These are phyloP conservation scores for Drosophila flavopinicola DNA, from an alignment of 2,888 invertebrate genomes.

Conservation along the genomic window DNA sequence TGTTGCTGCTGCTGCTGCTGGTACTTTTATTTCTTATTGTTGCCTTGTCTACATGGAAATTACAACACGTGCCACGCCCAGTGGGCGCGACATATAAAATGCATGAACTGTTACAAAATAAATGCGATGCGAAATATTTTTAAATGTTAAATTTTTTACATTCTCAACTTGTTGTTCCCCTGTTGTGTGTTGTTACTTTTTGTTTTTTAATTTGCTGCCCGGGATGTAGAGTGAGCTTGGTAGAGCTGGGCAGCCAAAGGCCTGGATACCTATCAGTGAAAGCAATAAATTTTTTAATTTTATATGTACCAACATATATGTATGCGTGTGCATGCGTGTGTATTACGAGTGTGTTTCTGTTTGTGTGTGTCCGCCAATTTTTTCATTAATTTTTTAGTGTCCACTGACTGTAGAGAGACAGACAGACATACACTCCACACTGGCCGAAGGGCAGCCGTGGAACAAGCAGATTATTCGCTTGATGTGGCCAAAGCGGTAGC, in stretches of 20 bases:
- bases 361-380: constrained; percentile 49
- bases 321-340: constrained; percentile 3
- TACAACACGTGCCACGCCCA: constrained; percentile 62
- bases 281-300: constrained; percentile 79
- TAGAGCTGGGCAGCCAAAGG: constrained; percentile 49
- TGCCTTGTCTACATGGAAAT: constrained; percentile 71
- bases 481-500: constrained; percentile 33
- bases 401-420: constrained; percentile 16
- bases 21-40: constrained; percentile 37
- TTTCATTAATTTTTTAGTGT: constrained; percentile 78
- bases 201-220: constrained; percentile 62
- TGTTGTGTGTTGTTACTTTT: constrained; percentile 20
- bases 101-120: constrained; percentile 76
- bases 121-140: constrained; percentile 68
- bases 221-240: too few species aligned
- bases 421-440: neutral
- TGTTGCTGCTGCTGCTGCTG: constrained; percentile 32
- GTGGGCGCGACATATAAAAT: constrained; percentile 60
- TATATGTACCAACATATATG: constrained; percentile 47
- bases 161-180: constrained; percentile 16
- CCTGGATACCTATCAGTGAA: constrained; percentile 72
- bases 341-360: neutral
- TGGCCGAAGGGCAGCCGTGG: neutral
- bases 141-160: constrained; percentile 42
- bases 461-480: constrained; percentile 38